Evolutionary conservation across 2,113 vertebrate species (phyloP), one percentile per base, ranked within the genome.

Genomic region (Chelonoidis abingdonii): DNA sequence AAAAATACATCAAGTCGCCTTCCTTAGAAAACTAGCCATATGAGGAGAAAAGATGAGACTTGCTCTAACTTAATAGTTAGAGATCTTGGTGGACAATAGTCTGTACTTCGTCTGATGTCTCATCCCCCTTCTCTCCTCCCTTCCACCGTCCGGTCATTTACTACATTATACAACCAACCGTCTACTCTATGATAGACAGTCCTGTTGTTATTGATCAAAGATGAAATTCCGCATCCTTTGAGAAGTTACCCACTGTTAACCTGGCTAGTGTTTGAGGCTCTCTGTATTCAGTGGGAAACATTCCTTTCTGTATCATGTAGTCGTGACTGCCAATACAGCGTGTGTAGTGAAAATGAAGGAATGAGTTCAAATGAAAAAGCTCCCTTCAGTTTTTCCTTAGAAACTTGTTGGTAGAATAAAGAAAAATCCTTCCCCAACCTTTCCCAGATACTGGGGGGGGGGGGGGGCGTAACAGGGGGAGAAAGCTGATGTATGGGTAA

Each of bases 351-450:
- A 54, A 89, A 90, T 22, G 84, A 88, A 86, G 57, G 41, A 79
- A 89, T 87, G 86, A 8, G n/a, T 54, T 81, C 49, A 14, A 84
- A 89, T 78, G 78, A 56, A 95, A 93, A 54, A 75, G 50, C 25
- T 92, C 53, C 89, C 84, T 81, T 91, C 82, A 44, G 2, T 5
- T 85, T 96, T 89, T 87, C 17, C 75, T 69, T 62, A 80, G 81
- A 95, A 97, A 96, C 93, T 97, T 98, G 49, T 83, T 12, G 24
- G 16, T 75, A 17, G 3, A 79, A 38, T 62, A 56, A 27, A 84
- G 27, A 88, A 22, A 14, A 80, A 44, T 10, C 52, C 84, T 0
- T 21, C 79, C 83, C 47, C 87, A 52, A 21, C 76, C 56, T 25
- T 94, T 90, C 19, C 59, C 16, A 31, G 86, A 87, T 85, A 65